These are phyloP conservation scores for Deilephila elpenor DNA, from an alignment of 2,888 invertebrate species.

Conservation along the genomic window DNA sequence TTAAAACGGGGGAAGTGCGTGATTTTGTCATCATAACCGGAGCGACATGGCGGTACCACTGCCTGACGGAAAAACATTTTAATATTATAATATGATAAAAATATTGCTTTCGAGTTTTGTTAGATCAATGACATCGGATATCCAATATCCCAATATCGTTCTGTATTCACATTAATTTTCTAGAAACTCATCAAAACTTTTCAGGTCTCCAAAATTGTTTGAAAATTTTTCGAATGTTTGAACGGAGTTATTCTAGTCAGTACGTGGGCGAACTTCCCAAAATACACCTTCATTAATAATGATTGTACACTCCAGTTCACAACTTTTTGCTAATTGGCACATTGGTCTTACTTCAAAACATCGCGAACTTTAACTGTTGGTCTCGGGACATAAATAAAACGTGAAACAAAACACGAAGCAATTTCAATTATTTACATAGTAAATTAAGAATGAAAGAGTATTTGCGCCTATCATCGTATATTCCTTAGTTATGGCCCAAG, in stretches of 20 bases:
- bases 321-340: not conserved
- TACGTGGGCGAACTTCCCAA: not conserved
- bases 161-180: too few species aligned
- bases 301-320: not conserved
- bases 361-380: constrained; percentile 15
- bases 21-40: too few species aligned
- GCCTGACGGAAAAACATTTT: too few species aligned
- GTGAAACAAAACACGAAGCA: constrained; percentile 18
- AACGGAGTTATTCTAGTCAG: not conserved
- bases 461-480: constrained; percentile 15
- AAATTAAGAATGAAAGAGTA: constrained; percentile 27
- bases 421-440: constrained; percentile 17
- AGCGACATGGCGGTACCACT: too few species aligned
- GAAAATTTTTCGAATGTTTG: not conserved
- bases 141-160: too few species aligned
- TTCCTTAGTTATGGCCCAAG: too few species aligned
- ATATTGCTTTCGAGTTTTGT: too few species aligned
- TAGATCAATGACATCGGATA: too few species aligned
- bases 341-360: constrained; percentile 3
- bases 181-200: too few species aligned
- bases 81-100: too few species aligned
- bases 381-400: constrained; percentile 16
- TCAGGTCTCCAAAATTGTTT: not conserved
- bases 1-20: too few species aligned
- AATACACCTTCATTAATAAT: not conserved